These are phyloP conservation scores for Zingel zingel DNA, from an alignment of 2,113 vertebrate species.

Conservation along the genomic window DNA sequence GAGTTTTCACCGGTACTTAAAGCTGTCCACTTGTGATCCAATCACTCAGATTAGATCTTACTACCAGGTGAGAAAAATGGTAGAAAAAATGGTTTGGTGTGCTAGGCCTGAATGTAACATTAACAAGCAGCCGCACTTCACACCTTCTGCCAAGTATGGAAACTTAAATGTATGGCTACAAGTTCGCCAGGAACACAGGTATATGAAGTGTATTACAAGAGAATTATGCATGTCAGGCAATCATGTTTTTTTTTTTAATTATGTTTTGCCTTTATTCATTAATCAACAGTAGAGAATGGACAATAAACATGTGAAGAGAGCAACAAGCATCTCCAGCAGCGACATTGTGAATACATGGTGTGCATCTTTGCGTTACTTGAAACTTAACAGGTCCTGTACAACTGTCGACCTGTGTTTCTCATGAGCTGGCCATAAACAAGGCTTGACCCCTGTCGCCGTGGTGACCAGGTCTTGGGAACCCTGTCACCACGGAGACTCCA, in stretches of 20 bases:
- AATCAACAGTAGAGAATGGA: background rate
- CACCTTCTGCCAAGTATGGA: background rate
- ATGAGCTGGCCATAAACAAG: constrained; percentile 39
- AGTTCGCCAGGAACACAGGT: background rate
- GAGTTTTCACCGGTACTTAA: too few species aligned
- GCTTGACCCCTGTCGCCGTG: constrained; percentile 54
- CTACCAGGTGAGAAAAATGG: too few species aligned
- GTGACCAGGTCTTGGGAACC: constrained; percentile 75
- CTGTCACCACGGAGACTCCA: constrained; percentile 71
- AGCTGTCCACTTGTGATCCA: too few species aligned
- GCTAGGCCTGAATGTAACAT: background rate
- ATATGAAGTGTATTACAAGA: background rate
- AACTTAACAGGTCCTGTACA: constrained; percentile 26
- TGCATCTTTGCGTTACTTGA: background rate
- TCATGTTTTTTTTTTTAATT: background rate
- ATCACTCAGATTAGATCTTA: too few species aligned
- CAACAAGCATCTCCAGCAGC: too few species aligned
- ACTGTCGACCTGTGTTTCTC: constrained; percentile 47
- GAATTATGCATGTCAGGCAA: background rate
- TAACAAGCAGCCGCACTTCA: background rate
- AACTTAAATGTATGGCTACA: background rate
- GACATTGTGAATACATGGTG: background rate
- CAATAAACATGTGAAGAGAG: background rate
- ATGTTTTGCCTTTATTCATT: background rate
- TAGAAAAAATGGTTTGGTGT: background rate